These are phyloP conservation scores for Bergia sp. DNA, from an alignment of 92 coral and sea anemone species.

Conservation along the genomic window DNA sequence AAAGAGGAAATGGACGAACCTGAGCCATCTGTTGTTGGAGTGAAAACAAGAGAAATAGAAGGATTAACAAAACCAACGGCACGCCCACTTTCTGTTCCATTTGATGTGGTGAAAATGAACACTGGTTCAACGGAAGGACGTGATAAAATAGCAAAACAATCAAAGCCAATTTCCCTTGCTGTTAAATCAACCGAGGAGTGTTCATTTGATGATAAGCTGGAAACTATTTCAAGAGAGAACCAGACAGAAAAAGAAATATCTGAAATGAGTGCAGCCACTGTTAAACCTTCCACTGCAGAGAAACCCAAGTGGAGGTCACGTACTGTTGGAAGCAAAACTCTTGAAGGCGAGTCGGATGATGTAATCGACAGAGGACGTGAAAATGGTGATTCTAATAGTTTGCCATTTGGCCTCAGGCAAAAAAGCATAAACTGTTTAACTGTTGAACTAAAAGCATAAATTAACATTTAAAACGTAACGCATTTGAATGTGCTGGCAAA, in stretches of 20 bases:
- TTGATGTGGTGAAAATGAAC: neutral
- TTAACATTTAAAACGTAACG: constrained; percentile 15
- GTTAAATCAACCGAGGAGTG: neutral
- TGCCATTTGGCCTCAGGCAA: constrained; percentile 14
- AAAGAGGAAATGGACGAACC: neutral
- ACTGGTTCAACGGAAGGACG: neutral
- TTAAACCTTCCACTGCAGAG: constrained; percentile 18
- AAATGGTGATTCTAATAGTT: constrained; percentile 45
- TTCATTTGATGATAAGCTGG: constrained; percentile 12
- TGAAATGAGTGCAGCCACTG: neutral
- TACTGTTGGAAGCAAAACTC: constrained; percentile 23
- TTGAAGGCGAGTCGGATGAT: neutral
- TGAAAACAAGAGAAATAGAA: neutral
- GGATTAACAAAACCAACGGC: neutral
- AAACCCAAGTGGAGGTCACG: constrained; percentile 31
- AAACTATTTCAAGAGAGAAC: neutral
- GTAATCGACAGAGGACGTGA: constrained; percentile 14
- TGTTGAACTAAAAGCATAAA: neutral
- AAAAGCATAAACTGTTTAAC: neutral
- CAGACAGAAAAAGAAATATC: neutral
- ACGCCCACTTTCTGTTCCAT: neutral
- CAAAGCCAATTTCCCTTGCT: constrained; percentile 29
- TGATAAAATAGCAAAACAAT: neutral
- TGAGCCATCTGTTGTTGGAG: neutral
- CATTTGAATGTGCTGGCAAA: neutral